phyloP scores from a whole-genome alignment of 2,113 vertebrate genomes.

The Nothobranchius kuhntae region DNA sequence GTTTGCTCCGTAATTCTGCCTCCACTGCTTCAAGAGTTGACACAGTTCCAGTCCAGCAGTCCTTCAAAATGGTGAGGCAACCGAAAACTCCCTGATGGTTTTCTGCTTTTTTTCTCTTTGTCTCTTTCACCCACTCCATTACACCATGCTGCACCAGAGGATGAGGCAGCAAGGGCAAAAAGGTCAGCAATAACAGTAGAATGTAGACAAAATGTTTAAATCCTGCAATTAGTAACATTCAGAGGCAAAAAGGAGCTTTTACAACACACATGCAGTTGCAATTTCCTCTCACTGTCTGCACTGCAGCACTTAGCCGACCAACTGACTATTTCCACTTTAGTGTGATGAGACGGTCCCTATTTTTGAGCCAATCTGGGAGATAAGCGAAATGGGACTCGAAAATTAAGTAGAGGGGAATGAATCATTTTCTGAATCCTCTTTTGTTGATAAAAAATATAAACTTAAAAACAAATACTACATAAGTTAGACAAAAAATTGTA shows the following conservation, averaged over 20 bases:
- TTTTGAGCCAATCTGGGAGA: constrained; percentile 38
- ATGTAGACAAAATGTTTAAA: constrained; percentile 8
- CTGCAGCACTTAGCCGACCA: constrained; percentile 58
- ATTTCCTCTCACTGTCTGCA: constrained; percentile 52
- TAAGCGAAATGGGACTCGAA: constrained; percentile 32
- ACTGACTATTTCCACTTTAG: constrained; percentile 35
- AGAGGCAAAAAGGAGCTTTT: constrained; percentile 20
- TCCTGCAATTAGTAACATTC: constrained; percentile 41
- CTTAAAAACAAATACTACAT: background rate
- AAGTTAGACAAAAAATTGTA: background rate
- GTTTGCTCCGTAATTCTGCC: constrained; percentile 22
- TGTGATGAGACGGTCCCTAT: constrained; percentile 37
- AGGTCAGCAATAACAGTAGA: constrained; percentile 51
- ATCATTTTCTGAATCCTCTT: constrained; percentile 4
- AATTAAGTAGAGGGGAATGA: constrained; percentile 23
- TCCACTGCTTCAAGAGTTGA: constrained; percentile 47
- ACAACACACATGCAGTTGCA: constrained; percentile 39
- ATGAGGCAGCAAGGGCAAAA: constrained; percentile 21
- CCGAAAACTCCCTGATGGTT: constrained; percentile 47
- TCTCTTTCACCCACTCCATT: constrained; percentile 21
- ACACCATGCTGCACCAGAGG: constrained; percentile 15
- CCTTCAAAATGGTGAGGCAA: constrained; percentile 59
- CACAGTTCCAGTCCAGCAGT: constrained; percentile 54
- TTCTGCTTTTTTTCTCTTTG: constrained; percentile 51
- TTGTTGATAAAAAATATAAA: background rate